These are phyloP conservation scores for Choristoneura rosaceana DNA, from an alignment of 2,888 invertebrate genomes.

Conservation along the genomic window DNA sequence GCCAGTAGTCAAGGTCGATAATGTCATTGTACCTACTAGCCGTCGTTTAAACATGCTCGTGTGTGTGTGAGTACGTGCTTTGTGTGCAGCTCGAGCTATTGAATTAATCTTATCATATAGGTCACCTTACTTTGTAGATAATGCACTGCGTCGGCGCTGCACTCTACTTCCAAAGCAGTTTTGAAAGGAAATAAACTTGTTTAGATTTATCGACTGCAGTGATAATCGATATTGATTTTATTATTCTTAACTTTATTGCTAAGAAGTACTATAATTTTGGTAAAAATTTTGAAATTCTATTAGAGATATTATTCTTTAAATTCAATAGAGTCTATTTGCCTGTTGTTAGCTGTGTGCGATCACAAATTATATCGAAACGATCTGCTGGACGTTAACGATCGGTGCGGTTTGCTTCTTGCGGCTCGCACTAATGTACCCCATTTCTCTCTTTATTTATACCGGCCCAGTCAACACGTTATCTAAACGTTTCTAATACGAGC, in stretches of 20 bases:
- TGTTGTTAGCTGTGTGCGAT: conserved; percentile 38
- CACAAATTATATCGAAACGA: conserved; percentile 27
- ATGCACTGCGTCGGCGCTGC: conserved; percentile 59
- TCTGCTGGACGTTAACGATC: conserved; percentile 49
- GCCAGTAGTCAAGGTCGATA: conserved; percentile 83
- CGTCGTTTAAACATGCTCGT: conserved; percentile 65
- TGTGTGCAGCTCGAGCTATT: conserved; percentile 67
- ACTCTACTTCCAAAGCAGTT: conserved; percentile 45
- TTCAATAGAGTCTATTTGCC: not conserved
- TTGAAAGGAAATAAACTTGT: conserved; percentile 39
- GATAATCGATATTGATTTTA: conserved; percentile 9
- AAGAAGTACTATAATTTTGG: not conserved
- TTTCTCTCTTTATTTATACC: conserved; percentile 27
- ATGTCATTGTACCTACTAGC: conserved; percentile 82
- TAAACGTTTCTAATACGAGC: conserved; percentile 43
- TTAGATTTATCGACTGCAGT: conserved; percentile 14
- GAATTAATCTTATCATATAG: conserved; percentile 85
- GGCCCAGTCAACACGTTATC: conserved; percentile 26
- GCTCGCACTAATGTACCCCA: conserved; percentile 10
- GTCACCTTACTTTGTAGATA: conserved; percentile 84
- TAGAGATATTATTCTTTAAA: not conserved
- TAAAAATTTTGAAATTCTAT: not conserved
- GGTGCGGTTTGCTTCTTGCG: conserved; percentile 45
- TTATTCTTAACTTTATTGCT: not conserved
- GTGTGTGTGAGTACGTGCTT: conserved; percentile 41